Evolutionary conservation across 2,888 invertebrate species (phyloP), one percentile per base, ranked within the genome.

Genomic region (Andrena flavipes): DNA sequence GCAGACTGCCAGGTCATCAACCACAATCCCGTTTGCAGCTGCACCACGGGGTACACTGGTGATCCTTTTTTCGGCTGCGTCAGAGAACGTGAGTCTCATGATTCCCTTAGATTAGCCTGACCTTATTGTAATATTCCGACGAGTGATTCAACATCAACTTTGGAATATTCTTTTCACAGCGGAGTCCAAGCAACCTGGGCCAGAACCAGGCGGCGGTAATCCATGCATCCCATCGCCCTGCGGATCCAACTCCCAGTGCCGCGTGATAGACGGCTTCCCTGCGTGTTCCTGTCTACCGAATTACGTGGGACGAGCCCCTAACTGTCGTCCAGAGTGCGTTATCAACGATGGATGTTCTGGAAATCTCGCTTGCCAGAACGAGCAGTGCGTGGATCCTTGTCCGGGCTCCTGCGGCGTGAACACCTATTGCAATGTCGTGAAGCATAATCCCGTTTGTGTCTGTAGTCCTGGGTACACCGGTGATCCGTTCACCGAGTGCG

Each of bases 21-120:
- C 93, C 98, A 98, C 92, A 97, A 97, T 93, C 97, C 98, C 56
- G 96, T 97, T 84, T 98, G 98, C 94, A 97, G 96, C 92, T 98
- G 98, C 93, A 95, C 96, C 70, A 94, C 95, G 85, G 97, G 96
- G 88, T 96, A 96, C 92, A 95, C 95, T 51, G 98, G 98, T 74
- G 97, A 98, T 95, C 98, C 98, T 79, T 97, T 98, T 92, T 95
- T 96, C 76, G 95, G 96, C 90, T 98, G 97, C 92, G 92, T 95
- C 56, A 94, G 94, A 85, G 96, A 96, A 95, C 76, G 97, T 97
- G 95, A 96, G 96, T 7, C 4, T 67, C 20, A n/a, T 7, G 10
- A 82, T 16, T 65, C 0, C n/a, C 16, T 62, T 4, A 10, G 26
- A n/a, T 13, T 30, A 8, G 8, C 8, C 5, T 33, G 20, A 42